Evolutionary conservation across 2,888 invertebrate species (phyloP).

Genomic region (Embidobia sp.): DNA sequence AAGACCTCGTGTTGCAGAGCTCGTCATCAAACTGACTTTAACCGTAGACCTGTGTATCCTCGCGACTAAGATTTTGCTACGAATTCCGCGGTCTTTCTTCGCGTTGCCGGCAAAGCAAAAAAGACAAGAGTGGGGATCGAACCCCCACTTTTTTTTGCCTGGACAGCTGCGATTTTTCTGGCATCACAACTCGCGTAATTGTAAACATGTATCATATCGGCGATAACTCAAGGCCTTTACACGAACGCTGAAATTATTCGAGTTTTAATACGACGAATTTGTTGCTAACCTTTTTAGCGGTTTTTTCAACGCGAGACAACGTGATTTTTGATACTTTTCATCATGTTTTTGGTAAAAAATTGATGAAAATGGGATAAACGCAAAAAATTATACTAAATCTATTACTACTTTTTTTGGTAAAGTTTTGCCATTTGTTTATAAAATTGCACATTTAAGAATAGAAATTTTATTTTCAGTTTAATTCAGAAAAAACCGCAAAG

Average conservation of each 20-base stretch:
- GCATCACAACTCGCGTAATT: slow-evolving; percentile 22
- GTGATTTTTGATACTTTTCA: no score
- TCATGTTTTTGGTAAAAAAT: no score
- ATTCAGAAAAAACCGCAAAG: no score
- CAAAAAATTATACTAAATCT: no score
- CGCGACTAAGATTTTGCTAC: slow-evolving; percentile 42
- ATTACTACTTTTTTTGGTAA: no score
- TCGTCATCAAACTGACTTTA: slow-evolving; percentile 41
- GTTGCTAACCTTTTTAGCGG: no score
- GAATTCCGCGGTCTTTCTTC: slow-evolving; percentile 46
- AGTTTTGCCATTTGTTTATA: no score
- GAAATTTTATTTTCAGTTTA: no score
- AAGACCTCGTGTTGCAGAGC: slow-evolving; percentile 8
- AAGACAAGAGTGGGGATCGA: slow-evolving; percentile 15
- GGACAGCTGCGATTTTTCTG: slow-evolving; percentile 14
- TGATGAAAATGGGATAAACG: no score
- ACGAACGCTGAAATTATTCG: slow-evolving; percentile 1
- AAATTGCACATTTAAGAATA: no score
- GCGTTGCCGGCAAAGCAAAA: slow-evolving; percentile 32
- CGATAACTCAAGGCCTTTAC: slow-evolving; percentile 32
- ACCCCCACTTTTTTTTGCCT: not conserved
- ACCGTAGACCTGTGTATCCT: slow-evolving; percentile 15
- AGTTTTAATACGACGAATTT: not conserved
- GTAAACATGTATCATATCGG: slow-evolving; percentile 41
- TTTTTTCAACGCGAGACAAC: no score